Conservation (phyloP, 1,140 invertebrate species). For the Rhagoletis pomonella region DNA sequence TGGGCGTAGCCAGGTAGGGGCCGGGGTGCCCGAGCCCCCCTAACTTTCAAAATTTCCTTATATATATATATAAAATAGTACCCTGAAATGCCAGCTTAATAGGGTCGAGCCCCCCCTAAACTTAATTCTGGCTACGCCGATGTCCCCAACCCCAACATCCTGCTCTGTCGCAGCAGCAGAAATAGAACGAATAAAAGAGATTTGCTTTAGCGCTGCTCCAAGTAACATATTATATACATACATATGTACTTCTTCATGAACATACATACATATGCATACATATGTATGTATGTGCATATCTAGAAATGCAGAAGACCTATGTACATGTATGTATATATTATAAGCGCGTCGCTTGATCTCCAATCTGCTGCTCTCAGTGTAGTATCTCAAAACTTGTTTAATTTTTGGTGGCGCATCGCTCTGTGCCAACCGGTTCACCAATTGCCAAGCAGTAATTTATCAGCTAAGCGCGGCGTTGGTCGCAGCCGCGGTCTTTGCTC, state of each 20-base stretch:
- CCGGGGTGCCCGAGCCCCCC: too few relatives aligned
- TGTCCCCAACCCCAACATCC: background rate
- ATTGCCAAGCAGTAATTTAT: constrained; percentile 56
- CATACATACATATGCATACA: background rate
- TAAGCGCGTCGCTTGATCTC: background rate
- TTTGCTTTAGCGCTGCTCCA: background rate
- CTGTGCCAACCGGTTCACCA: constrained; percentile 47
- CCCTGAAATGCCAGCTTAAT: too few relatives aligned
- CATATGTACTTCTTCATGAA: background rate
- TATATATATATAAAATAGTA: too few relatives aligned
- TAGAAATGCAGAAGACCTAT: background rate
- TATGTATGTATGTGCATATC: background rate
- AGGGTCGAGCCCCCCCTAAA: too few relatives aligned
- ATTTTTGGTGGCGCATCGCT: background rate
- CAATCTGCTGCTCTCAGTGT: background rate
- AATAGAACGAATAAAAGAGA: background rate
- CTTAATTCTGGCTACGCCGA: too few relatives aligned
- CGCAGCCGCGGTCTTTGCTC: constrained; percentile 1
- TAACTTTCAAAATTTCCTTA: too few relatives aligned
- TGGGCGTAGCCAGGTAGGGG: too few relatives aligned
- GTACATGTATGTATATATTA: background rate
- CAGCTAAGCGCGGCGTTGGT: constrained; percentile 25
- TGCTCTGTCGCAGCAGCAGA: background rate
- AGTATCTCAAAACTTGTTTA: constrained; percentile 19
- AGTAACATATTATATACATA: background rate